Conservation (phyloP, 1,140 invertebrate genomes). For the Aphelenchoides fujianensis region DNA sequence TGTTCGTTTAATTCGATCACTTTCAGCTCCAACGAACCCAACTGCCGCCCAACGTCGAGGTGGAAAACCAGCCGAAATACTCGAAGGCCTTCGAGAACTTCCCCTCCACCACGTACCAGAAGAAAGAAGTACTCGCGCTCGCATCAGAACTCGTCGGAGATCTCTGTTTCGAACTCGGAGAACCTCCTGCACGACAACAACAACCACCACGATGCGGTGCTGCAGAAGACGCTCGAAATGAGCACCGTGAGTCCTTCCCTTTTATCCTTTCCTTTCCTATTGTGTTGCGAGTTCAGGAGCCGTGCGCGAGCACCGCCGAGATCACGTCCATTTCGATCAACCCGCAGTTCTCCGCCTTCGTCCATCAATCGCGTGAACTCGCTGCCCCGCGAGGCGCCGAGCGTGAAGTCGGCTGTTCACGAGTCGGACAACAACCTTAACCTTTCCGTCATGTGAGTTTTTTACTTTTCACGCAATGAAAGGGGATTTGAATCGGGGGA, state of each 20-base stretch:
- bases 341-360: too few relatives aligned
- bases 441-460: slow-evolving; percentile 10
- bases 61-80: slow-evolving; percentile 29
- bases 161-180: slow-evolving; percentile 52
- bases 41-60: slow-evolving; percentile 48
- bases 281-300: neutral
- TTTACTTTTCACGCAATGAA: too few relatives aligned
- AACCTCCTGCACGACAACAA: slow-evolving; percentile 15
- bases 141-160: neutral
- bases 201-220: neutral
- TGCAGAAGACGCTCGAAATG: neutral
- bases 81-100: slow-evolving; percentile 7
- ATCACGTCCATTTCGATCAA: neutral
- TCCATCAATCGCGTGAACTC: neutral
- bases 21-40: slow-evolving; percentile 44
- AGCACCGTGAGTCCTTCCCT: neutral
- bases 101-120: neutral
- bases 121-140: neutral
- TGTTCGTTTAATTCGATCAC: too few relatives aligned
- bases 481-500: too few relatives aligned
- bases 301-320: neutral
- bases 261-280: too few relatives aligned
- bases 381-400: neutral
- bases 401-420: too few relatives aligned
- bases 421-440: neutral